Conservation (phyloP, 2,797 vertebrate species). For the Enteromius trimaculatus region DNA sequence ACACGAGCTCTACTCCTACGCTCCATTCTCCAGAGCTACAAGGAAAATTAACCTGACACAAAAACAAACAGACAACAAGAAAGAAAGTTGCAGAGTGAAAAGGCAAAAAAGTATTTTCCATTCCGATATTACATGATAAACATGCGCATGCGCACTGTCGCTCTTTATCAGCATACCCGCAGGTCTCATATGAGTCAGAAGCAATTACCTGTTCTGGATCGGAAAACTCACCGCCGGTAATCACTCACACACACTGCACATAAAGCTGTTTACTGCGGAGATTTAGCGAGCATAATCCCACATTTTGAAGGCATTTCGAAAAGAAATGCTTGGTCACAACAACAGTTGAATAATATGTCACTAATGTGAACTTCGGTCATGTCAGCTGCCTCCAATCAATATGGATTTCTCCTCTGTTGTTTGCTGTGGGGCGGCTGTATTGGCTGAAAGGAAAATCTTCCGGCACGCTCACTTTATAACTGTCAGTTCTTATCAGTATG, state of each 20-base stretch:
- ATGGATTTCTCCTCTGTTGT: constrained; percentile 7
- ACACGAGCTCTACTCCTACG: constrained; percentile 64
- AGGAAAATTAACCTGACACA: neutral
- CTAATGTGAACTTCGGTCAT: constrained; percentile 42
- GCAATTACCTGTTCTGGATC: constrained; percentile 27
- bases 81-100: too few species aligned
- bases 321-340: constrained; percentile 16
- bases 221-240: constrained; percentile 26
- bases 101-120: neutral
- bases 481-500: constrained; percentile 33
- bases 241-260: constrained; percentile 14
- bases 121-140: neutral
- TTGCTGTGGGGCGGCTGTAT: neutral
- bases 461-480: constrained; percentile 33
- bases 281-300: constrained; percentile 20
- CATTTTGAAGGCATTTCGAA: constrained; percentile 27
- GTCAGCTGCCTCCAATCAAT: constrained; percentile 16
- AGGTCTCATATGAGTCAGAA: constrained; percentile 34
- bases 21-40: constrained; percentile 33
- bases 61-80: neutral
- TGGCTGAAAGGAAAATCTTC: constrained; percentile 27
- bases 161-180: constrained; percentile 22
- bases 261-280: constrained; percentile 34
- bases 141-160: constrained; percentile 13
- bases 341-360: constrained; percentile 35